These are phyloP conservation scores for Trichoplusia ni DNA, from an alignment of 1,140 invertebrate genomes.

Conservation along the genomic window DNA sequence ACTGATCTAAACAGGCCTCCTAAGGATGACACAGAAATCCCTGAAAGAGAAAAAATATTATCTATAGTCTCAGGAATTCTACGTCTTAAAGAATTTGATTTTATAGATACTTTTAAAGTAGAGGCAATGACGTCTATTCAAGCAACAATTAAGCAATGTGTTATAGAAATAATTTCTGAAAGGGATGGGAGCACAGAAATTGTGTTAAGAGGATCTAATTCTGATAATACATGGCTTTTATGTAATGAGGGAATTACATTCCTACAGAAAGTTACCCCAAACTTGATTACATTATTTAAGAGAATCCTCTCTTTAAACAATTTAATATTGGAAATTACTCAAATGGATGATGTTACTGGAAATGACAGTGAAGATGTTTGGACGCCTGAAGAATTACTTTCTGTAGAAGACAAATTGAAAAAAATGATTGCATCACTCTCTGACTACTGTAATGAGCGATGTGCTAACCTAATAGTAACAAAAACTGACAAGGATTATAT, in stretches of 20 bases:
- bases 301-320: conserved; percentile 87
- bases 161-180: conserved; percentile 89
- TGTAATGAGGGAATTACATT: conserved; percentile 91
- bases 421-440: conserved; percentile 91
- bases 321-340: conserved; percentile 84
- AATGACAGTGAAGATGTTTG: conserved; percentile 86
- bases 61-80: conserved; percentile 95
- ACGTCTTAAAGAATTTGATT: conserved; percentile 92
- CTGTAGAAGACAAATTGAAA: conserved; percentile 86
- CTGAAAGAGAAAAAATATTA: conserved; percentile 92
- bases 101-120: conserved; percentile 93
- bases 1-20: conserved; percentile 95
- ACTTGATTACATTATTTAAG: conserved; percentile 83
- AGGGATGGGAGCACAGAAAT: conserved; percentile 85
- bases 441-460: conserved; percentile 95
- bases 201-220: conserved; percentile 84
- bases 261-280: conserved; percentile 88
- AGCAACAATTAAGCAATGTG: conserved; percentile 93
- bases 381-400: conserved; percentile 85
- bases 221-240: conserved; percentile 86
- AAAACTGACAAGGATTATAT: conserved; percentile 86
- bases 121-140: conserved; percentile 95
- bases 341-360: conserved; percentile 82
- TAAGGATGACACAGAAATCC: conserved; percentile 84
- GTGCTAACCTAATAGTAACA: conserved; percentile 91